Evolutionary conservation across 2,113 vertebrate species (phyloP), one percentile per base, ranked within the genome.

Genomic region (Campylomormyrus numenius): DNA sequence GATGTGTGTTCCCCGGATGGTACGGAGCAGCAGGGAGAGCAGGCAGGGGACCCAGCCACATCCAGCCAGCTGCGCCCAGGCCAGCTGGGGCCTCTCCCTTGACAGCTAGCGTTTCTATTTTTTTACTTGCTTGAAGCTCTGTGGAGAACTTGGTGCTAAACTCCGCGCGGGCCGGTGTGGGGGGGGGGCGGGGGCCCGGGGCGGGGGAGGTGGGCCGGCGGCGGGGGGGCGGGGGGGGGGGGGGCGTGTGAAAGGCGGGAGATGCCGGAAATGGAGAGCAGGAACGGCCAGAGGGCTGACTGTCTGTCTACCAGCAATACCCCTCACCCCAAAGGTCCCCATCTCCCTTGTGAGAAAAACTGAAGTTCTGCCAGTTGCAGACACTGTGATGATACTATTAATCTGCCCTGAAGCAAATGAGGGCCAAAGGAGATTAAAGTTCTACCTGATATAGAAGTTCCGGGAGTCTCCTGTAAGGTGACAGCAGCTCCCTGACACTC

Each of bases 221-320:
- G 11, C 1, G 85, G 15, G 35, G 50, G 52, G 13, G 0, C 0
- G 17, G 17, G 15, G 15, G 17, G 17, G 15, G 15, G 50, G 52
- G 13, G 0, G 11, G 85, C 7, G 35, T 56, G 85, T 62, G 53
- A 88, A 88, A 62, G 24, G 31, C 19, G 42, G 21, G 53, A 88
- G 87, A 88, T 88, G 35, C 52, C 53, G 35, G 52, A 88, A 88
- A 88, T 88, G 35, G 35, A 39, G 87, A 62, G 19, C 87, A 62
- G 56, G 87, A 88, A 21, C 19, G 21, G 87, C 87, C 42, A 31
- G 87, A 24, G 87, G 56, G 87, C 56, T 45, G 52, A 53, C 56
- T 66, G 87, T 88, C 87, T 56, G n/a, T 87, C 45, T 52, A 87
- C 24, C 50, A 52, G 15, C n/a, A n/a, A n/a, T n/a, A 17, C 31